Percentiles rank a stretch among this genome's conserved stretches.
Evolutionary conservation across 2,113 vertebrate genomes (phyloP).

Genomic region (Ceyx cyanopectus): DNA sequence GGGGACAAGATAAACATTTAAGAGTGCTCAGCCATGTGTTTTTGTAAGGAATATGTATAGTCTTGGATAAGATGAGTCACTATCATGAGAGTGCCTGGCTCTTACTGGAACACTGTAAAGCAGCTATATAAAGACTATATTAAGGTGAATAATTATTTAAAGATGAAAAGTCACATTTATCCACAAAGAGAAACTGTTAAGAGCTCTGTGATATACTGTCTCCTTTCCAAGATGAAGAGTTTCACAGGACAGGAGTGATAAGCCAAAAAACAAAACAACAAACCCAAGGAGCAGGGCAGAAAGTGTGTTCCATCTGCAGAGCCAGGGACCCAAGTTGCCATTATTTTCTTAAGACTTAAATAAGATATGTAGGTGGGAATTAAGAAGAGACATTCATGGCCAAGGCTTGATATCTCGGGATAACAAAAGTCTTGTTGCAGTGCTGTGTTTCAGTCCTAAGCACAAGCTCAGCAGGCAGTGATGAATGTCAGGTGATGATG

Average conservation of each 20-base stretch:
- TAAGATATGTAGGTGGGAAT: background rate
- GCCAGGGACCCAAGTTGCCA: background rate
- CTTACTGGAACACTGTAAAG: conserved; percentile 11
- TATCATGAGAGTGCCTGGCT: conserved; percentile 6
- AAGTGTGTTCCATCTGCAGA: accelerated
- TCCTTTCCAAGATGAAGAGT: background rate
- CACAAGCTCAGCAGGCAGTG: background rate
- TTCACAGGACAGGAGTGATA: background rate
- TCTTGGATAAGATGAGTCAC: conserved; percentile 42
- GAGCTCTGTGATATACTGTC: background rate
- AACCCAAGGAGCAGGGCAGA: background rate
- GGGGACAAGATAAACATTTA: background rate
- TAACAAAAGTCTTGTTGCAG: background rate
- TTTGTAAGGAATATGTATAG: conserved; percentile 10
- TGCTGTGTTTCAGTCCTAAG: background rate
- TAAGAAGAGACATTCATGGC: background rate
- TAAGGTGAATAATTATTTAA: conserved; percentile 29
- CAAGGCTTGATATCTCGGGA: background rate
- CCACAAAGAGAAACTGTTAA: background rate
- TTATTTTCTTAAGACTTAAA: background rate
- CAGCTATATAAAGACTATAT: background rate
- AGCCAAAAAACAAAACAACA: background rate
- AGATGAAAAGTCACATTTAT: conserved; percentile 31
- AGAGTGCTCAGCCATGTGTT: background rate
- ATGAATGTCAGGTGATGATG: background rate